Conservation (phyloP, 2,888 invertebrate species). For the Chorisops tibialis region DNA sequence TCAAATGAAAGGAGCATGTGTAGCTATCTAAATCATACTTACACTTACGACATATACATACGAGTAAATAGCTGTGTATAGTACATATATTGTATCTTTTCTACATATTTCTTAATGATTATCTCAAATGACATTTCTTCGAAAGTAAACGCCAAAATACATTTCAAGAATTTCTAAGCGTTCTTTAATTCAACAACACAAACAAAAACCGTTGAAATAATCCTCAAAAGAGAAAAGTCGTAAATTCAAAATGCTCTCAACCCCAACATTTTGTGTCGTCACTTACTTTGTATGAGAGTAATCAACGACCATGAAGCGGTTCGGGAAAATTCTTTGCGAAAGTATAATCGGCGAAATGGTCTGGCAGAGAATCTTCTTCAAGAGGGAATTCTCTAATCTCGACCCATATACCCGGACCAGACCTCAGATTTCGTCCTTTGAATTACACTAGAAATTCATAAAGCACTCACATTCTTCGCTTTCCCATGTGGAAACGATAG, state of each 20-base stretch:
- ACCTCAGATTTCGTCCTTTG: no score
- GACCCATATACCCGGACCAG: no score
- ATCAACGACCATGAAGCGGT: slow-evolving; percentile 7
- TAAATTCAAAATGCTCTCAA: background rate
- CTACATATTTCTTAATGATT: no score
- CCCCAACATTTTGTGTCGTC: background rate
- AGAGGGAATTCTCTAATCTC: no score
- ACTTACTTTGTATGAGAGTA: slow-evolving; percentile 5
- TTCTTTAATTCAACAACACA: slow-evolving; percentile 5
- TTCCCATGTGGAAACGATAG: slow-evolving; percentile 1
- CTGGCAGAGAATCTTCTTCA: no score
- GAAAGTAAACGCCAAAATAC: no score
- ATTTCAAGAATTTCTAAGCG: background rate
- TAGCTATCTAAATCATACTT: no score
- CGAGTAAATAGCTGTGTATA: no score
- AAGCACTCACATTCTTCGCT: background rate
- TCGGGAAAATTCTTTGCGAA: background rate
- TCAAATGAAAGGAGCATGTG: no score
- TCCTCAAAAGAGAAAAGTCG: background rate
- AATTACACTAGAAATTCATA: slow-evolving; percentile 5
- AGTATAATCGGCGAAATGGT: background rate
- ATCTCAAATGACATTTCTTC: no score
- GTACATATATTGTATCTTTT: no score
- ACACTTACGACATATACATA: no score
- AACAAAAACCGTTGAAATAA: background rate